Evolutionary conservation across 2,113 vertebrate genomes (phyloP), one percentile per base, ranked within the genome.

Genomic region (Lophotis ruficrista): DNA sequence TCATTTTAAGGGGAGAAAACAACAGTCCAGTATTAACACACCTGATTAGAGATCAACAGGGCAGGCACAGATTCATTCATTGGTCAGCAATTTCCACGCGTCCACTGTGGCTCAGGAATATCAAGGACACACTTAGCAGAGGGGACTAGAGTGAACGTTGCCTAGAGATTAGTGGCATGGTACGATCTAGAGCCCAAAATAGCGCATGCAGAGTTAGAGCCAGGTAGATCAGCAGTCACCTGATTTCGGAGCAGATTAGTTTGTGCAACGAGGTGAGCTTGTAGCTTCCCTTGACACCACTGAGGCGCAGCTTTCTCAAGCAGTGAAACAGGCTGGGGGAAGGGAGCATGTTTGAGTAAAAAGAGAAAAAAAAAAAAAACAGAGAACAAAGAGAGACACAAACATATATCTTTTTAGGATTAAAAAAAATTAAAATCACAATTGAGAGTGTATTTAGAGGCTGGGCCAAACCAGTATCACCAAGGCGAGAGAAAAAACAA

Each of bases 281-380:
- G 99, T 95, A 99, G 98, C 98, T 99, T 99, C 94, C 99, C 99
- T 98, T 99, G 99, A 97, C 99, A 99, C 99, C 99, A 99, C 90
- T 99, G 99, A 92, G 99, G 99, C 66, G 99, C 99, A 17, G 99
- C 99, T 96, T 99, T 99, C 98, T 99, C 99, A 98, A 99, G 98
- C 98, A 99, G 98, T 77, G 99, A 99, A 83, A 99, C 99, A 85
- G 99, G 99, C 99, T 99, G 96, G 86, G 96, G 89, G 93, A 87
- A 93, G 95, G 87, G 88, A 90, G 93, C 91, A 92, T 95, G 95
- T 97, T 96, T 90, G 94, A 89, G 84, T 86, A 66, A 89, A 94
- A 72, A 93, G 68, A 95, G 53, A 72, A 90, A 82, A 93, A 85
- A 93, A 94, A 91, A 91, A 96, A 58, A 93, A 79, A 97, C 93